phyloP scores from a whole-genome alignment of 35 echinoderm and acorn worm species.

The Lytechinus variegatus region DNA sequence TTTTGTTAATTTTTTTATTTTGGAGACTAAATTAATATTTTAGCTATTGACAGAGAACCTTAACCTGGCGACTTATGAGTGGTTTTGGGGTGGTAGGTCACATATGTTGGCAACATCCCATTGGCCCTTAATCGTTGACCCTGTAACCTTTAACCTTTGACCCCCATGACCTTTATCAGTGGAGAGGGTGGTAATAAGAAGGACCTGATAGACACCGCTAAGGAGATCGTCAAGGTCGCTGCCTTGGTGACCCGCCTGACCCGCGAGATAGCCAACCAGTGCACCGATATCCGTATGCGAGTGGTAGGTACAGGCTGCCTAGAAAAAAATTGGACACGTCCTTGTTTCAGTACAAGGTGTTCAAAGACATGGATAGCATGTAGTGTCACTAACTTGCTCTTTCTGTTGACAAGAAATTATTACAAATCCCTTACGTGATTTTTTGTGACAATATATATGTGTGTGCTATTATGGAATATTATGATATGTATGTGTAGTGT shows the following conservation, averaged over 20 bases:
- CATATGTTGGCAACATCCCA: neutral
- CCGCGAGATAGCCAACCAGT: constrained; percentile 81
- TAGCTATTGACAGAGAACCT: too few species aligned
- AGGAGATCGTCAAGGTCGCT: constrained; percentile 84
- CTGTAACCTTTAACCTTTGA: neutral
- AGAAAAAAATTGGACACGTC: neutral
- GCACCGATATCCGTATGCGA: constrained; percentile 93
- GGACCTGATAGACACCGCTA: constrained; percentile 92
- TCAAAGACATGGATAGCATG: neutral
- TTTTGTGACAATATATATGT: too few species aligned
- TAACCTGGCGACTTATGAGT: too few species aligned
- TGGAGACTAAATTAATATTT: too few species aligned
- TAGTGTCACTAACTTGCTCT: neutral
- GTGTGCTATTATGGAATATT: too few species aligned
- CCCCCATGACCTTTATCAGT: constrained; percentile 47
- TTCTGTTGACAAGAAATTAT: neutral
- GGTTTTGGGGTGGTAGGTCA: too few species aligned
- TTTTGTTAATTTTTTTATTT: too few species aligned
- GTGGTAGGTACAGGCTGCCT: constrained; percentile 63
- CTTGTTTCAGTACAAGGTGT: neutral
- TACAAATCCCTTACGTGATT: too few species aligned
- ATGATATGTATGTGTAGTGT: too few species aligned
- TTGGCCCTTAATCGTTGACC: neutral
- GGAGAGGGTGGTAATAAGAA: constrained; percentile 91
- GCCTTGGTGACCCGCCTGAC: constrained; percentile 81